Percentiles rank a stretch among this genome's conserved stretches.
Evolutionary conservation across 2,888 invertebrate genomes (phyloP).

Genomic region (Linyphia triangularis): DNA sequence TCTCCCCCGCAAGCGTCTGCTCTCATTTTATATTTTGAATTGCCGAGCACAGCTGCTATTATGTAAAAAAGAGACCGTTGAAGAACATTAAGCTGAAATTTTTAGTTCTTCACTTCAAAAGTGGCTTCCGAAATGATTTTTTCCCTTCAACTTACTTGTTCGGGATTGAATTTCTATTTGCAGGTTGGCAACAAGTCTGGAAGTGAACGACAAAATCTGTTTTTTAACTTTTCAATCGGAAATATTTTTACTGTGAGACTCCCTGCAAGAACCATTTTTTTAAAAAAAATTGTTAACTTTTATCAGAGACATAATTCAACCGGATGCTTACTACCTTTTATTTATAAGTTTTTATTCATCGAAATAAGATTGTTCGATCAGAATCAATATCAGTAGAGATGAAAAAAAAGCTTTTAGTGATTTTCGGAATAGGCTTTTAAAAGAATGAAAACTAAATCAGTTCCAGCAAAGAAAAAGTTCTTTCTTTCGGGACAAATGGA

Average conservation of each 20-base stretch:
- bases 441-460: background rate
- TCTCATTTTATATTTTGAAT: slow-evolving; percentile 37
- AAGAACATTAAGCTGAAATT: slow-evolving; percentile 41
- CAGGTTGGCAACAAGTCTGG: slow-evolving; percentile 33
- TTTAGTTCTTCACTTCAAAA: background rate
- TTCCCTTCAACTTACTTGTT: slow-evolving; percentile 3
- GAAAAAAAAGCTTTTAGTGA: slow-evolving; percentile 28
- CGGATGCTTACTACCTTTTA: background rate
- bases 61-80: slow-evolving; percentile 25
- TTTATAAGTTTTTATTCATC: background rate
- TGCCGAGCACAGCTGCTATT: slow-evolving; percentile 38
- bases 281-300: slow-evolving; percentile 24
- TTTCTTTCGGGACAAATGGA: background rate
- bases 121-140: slow-evolving; percentile 12
- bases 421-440: background rate
- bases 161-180: slow-evolving; percentile 18
- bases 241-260: background rate
- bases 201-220: slow-evolving; percentile 1
- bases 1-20: background rate
- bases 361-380: slow-evolving; percentile 11
- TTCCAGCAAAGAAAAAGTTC: background rate
- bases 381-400: slow-evolving; percentile 25
- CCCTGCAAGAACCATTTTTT: background rate
- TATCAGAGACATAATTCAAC: background rate
- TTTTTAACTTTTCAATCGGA: background rate